Evolutionary conservation across 2,797 vertebrate species (phyloP), one percentile per base, ranked within the genome.

Genomic region (Poecilia velifera): DNA sequence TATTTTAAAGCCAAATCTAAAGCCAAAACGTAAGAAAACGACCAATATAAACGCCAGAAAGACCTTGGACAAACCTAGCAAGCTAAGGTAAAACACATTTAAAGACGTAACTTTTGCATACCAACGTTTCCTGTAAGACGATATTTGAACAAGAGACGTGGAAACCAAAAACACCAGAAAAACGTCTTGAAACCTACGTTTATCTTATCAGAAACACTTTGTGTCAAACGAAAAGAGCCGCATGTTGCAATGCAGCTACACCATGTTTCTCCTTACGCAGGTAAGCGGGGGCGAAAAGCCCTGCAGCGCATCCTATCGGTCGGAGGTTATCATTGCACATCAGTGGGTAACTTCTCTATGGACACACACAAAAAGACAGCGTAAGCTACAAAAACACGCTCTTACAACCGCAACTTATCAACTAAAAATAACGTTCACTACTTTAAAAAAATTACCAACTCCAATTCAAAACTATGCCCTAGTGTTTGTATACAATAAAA

Each of bases 271-370:
- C 76, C 81, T 55, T 76, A 71, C 1, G 22, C 28, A 20, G 28
- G 49, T 25, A 16, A 39, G 64, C 34, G 8, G 5, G 12, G 0
- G 0, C 5, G 2, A 31, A 7, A 25, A 4, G 34, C 0, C 14
- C 57, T 20, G 34, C 80, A 90, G 86, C 77, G 66, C 79, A 0
- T 0, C 84, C 87, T 82, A 3, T 0, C 13, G 89, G 73, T 45
- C 14, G 41, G 72, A 73, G 47, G 20, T 0, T 0, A 7, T 0
- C 14, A 62, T 0, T 81, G 49, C 79, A 71, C 4, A 31, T 36
- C 8, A 39, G 28, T 14, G 55, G 7, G 10, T 46, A 9, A 28
- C 31, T 64, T 28, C 55, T 59, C 3, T 5, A 25, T n/a, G 6
- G 51, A 55, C 47, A 53, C 41, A 43, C 41, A 43, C 8, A 43